Evolutionary conservation across 2,113 vertebrate species (phyloP), one percentile per base, ranked within the genome.

Genomic region (Hipposideros armiger): DNA sequence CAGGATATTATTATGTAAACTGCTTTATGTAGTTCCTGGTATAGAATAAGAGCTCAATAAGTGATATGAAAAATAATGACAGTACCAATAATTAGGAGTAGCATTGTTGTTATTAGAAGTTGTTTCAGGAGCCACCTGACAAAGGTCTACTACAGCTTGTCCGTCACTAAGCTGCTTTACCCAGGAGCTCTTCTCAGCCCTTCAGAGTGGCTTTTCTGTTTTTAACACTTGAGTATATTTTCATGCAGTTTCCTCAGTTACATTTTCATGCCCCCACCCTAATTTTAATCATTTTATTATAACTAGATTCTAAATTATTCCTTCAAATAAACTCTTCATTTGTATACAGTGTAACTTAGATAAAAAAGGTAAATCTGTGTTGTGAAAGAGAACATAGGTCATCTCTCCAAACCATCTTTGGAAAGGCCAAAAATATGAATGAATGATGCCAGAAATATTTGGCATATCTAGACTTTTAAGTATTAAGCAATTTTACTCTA

Each of bases 231-330:
- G 26, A 2, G 22, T 72, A 45, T 72, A 66, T 93, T 89, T 91
- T 70, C 22, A 67, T 76, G 36, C 15, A 70, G 0, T 73, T 92
- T 83, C 32, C 60, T 90, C 90, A 76, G 11, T 83, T 92, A 30
- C 30, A 42, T 67, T 86, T 96, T 92, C 92, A 64, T 90, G 86
- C 28, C 67, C 26, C 92, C 47, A 5, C n/a, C 56, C 90, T 95
- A 76, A 45, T 91, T 50, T 95, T 96, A 97, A 95, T 78, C 81
- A 97, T 14, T 92, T 92, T 94, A 73, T 83, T 70, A 0, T 89
- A 91, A 62, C 87, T 98, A 92, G 17, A 90, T 95, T 93, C 95
- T 97, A 91, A 97, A 95, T 36, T 92, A 90, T 47, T 95, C 89
- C 94, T 97, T 93, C 84, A 94, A 91, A 96, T 91, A 93, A 74